Evolutionary conservation across 2,113 vertebrate species (phyloP).

Genomic region (Rallus limicola): DNA sequence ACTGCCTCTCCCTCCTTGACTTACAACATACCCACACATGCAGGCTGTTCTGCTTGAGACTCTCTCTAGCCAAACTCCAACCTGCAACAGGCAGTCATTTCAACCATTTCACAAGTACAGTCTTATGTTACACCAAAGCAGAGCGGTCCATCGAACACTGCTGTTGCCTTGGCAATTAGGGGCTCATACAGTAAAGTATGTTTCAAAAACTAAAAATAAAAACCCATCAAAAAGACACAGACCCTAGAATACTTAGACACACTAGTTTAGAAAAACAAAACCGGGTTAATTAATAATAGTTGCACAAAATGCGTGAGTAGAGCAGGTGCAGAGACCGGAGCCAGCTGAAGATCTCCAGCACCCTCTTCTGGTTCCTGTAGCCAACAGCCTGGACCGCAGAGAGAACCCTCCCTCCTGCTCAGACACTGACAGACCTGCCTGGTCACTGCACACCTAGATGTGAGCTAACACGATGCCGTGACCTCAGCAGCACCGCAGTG

Average conservation of each 20-base stretch:
- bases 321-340: not conserved
- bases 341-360: slow-evolving; percentile 2
- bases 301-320: not conserved
- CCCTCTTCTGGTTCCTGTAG: slow-evolving; percentile 60
- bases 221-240: too few species aligned
- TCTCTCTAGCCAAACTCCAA: not conserved
- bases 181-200: not conserved
- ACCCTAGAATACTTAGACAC: not conserved
- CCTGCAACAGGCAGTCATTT: not conserved
- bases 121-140: not conserved
- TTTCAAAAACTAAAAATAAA: too few species aligned
- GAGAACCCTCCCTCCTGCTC: not conserved
- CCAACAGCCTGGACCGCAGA: accelerated
- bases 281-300: not conserved
- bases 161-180: not conserved
- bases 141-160: not conserved
- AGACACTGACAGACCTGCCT: accelerated
- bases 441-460: not conserved
- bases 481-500: not conserved
- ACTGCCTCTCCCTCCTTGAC: not conserved
- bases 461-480: accelerated
- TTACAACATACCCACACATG: not conserved
- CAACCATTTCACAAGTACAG: not conserved
- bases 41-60: not conserved
- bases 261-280: not conserved